phyloP scores from a whole-genome alignment of 2,888 invertebrate genomes.

The Saturnia japonica region DNA sequence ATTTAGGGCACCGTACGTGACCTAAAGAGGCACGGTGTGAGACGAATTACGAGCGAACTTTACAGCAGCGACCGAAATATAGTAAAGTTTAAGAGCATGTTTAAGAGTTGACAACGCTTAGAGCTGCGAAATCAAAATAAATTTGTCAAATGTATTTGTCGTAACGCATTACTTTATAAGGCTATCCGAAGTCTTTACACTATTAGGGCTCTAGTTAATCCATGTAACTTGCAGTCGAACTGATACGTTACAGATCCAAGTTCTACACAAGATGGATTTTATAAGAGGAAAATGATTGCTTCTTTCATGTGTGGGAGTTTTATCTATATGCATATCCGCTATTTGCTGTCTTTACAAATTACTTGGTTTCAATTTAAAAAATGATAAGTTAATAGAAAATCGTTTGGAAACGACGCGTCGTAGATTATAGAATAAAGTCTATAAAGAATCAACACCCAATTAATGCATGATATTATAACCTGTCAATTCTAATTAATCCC shows the following conservation, averaged over 20 bases:
- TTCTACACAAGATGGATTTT: not conserved
- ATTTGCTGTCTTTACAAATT: not conserved
- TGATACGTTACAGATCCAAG: not conserved
- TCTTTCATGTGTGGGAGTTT: not conserved
- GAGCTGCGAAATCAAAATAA: not conserved
- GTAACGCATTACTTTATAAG: too few relatives aligned
- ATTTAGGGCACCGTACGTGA: constrained; percentile 73
- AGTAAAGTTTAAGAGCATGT: constrained; percentile 29
- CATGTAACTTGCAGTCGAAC: not conserved
- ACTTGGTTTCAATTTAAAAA: not conserved
- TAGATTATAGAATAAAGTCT: too few relatives aligned
- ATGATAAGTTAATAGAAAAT: not conserved
- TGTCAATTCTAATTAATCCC: too few relatives aligned
- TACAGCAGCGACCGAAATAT: constrained; percentile 50
- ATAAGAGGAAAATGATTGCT: too few relatives aligned
- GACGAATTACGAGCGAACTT: constrained; percentile 69
- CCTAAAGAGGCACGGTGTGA: constrained; percentile 55
- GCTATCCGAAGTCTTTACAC: too few relatives aligned
- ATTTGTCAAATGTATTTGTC: too few relatives aligned
- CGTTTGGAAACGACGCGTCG: too few relatives aligned
- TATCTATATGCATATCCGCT: too few relatives aligned
- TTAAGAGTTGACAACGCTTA: not conserved
- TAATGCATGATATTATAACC: too few relatives aligned
- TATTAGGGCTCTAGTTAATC: too few relatives aligned
- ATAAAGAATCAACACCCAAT: too few relatives aligned